Evolutionary conservation across 2,113 vertebrate genomes (phyloP).

Genomic region (Cynopterus brachyotis): DNA sequence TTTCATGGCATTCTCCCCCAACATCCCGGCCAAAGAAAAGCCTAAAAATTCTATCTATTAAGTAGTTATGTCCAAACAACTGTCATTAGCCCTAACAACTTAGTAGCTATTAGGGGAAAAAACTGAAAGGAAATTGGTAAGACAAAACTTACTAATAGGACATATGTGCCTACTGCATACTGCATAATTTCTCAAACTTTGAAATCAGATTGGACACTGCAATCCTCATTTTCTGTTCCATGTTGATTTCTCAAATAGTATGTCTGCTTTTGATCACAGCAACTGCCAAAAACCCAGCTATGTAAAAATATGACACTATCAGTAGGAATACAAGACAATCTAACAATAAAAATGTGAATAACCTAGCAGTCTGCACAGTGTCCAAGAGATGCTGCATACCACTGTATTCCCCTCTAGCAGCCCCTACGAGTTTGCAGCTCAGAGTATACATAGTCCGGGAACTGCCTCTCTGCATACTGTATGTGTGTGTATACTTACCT

Average conservation of each 20-base stretch:
- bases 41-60: not conserved
- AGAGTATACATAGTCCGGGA: not conserved
- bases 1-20: not conserved
- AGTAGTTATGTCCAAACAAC: not conserved
- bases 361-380: not conserved
- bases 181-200: not conserved
- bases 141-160: not conserved
- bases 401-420: not conserved
- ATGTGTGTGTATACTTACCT: rapidly evolving
- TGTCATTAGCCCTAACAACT: not conserved
- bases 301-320: not conserved
- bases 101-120: not conserved
- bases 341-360: not conserved
- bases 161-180: rapidly evolving
- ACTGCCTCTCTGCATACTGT: not conserved
- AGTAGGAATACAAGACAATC: not conserved
- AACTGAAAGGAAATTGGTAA: not conserved
- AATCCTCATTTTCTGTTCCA: not conserved
- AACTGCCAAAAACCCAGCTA: not conserved
- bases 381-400: not conserved
- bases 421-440: not conserved
- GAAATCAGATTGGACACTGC: not conserved
- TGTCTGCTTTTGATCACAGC: not conserved
- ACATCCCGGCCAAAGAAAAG: not conserved
- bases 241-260: not conserved